Percentiles rank a stretch among this genome's conserved stretches.
These are phyloP conservation scores for Crocidura indochinensis DNA, from an alignment of 2,797 vertebrate genomes.

Conservation along the genomic window DNA sequence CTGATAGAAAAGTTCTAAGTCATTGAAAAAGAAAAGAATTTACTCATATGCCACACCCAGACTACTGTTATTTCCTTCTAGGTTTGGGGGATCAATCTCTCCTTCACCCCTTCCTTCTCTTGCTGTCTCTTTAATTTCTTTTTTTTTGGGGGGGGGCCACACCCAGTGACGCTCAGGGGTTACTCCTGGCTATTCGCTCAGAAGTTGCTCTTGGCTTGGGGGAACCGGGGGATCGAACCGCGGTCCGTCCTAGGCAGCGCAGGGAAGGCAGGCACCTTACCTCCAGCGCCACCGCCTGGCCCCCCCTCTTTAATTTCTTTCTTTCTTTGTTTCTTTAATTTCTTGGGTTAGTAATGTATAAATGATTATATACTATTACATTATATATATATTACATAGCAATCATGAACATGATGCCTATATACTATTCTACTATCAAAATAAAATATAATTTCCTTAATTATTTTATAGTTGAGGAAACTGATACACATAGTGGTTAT, in stretches of 20 bases:
- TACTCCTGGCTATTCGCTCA: too few relatives aligned
- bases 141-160: too few relatives aligned
- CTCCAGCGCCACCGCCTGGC: too few relatives aligned
- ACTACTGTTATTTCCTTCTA: conserved; percentile 29
- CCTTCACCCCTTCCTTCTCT: neutral
- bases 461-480: conserved; percentile 23
- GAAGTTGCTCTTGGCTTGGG: too few relatives aligned
- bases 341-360: conserved; percentile 35
- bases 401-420: neutral
- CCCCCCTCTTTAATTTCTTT: too few relatives aligned
- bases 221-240: too few relatives aligned
- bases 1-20: too few relatives aligned
- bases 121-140: too few relatives aligned
- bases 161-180: too few relatives aligned
- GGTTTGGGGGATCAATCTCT: neutral
- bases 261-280: too few relatives aligned
- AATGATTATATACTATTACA: neutral
- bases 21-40: neutral
- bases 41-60: neutral
- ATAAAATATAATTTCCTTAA: conserved; percentile 8
- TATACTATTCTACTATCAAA: neutral
- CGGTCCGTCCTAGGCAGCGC: too few relatives aligned
- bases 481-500: neutral
- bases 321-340: neutral
- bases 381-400: neutral